Conservation (phyloP, 2,888 invertebrate genomes). For the Caenorhabditis imperialis region DNA sequence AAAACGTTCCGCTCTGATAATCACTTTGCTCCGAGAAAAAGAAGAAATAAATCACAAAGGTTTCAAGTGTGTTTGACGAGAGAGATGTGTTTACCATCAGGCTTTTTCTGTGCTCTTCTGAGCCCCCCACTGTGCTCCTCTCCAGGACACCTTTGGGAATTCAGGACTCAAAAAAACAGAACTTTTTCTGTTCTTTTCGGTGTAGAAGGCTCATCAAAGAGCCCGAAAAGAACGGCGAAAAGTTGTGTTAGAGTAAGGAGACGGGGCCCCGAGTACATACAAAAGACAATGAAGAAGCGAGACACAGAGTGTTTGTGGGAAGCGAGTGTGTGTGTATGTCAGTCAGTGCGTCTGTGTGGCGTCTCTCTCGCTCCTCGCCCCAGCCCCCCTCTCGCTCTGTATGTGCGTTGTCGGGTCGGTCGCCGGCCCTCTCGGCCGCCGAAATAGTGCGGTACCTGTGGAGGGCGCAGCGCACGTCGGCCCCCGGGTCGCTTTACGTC, state of each 20-base stretch:
- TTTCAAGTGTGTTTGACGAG: conserved; percentile 32
- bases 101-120: background rate
- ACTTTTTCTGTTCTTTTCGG: too few relatives aligned
- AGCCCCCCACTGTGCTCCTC: too few relatives aligned
- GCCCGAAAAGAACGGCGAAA: too few relatives aligned
- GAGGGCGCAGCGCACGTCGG: conserved; percentile 39
- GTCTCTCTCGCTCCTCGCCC: too few relatives aligned
- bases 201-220: too few relatives aligned
- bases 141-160: too few relatives aligned
- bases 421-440: background rate
- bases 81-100: conserved; percentile 30
- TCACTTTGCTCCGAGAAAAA: background rate
- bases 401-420: conserved; percentile 27
- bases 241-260: conserved; percentile 18
- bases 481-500: conserved; percentile 45
- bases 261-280: conserved; percentile 41
- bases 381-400: too few relatives aligned
- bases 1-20: too few relatives aligned
- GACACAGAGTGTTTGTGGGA: conserved; percentile 45
- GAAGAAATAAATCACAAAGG: conserved; percentile 8
- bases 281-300: conserved; percentile 49
- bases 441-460: conserved; percentile 41
- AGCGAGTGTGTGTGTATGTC: too few relatives aligned
- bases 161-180: too few relatives aligned
- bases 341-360: conserved; percentile 33